phyloP scores from a whole-genome alignment of 1,140 invertebrate genomes.

The Danaus melanippus region DNA sequence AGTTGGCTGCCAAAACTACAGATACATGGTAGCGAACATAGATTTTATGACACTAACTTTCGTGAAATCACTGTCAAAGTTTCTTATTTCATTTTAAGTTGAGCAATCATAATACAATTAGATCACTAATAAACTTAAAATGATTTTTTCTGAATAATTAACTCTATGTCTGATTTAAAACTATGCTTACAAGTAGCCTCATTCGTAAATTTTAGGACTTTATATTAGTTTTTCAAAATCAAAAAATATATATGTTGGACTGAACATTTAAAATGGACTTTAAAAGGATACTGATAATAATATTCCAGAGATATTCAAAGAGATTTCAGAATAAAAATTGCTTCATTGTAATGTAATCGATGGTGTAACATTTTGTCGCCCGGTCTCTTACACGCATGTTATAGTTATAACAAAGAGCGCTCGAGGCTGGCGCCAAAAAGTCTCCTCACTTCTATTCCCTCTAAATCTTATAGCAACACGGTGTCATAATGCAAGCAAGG shows the following conservation, averaged over 20 bases:
- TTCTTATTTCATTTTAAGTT: neutral
- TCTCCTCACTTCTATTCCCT: conserved; percentile 64
- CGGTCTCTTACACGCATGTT: conserved; percentile 14
- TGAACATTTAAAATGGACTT: no score
- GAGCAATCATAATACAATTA: no score
- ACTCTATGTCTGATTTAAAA: no score
- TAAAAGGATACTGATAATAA: no score
- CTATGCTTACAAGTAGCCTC: no score
- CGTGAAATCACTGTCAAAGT: conserved; percentile 7
- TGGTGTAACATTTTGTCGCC: conserved; percentile 15
- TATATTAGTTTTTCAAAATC: neutral
- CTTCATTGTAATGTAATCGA: conserved; percentile 10
- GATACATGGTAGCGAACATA: conserved; percentile 9
- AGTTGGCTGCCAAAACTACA: conserved; percentile 8
- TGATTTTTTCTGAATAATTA: no score
- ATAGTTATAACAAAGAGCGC: conserved; percentile 48
- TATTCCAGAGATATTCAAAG: no score
- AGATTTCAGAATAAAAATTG: no score
- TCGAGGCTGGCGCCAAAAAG: conserved; percentile 48
- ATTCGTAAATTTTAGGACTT: no score
- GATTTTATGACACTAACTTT: conserved; percentile 11
- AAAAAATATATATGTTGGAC: neutral
- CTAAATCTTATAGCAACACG: conserved; percentile 67
- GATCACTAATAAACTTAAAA: no score
- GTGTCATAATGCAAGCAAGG: conserved; percentile 70